A percentile compares a stretch with the other conserved stretches of the same genome.
Evolutionary conservation across 2,888 invertebrate species (phyloP).

Genomic region (Rhopalosiphum nymphaeae): DNA sequence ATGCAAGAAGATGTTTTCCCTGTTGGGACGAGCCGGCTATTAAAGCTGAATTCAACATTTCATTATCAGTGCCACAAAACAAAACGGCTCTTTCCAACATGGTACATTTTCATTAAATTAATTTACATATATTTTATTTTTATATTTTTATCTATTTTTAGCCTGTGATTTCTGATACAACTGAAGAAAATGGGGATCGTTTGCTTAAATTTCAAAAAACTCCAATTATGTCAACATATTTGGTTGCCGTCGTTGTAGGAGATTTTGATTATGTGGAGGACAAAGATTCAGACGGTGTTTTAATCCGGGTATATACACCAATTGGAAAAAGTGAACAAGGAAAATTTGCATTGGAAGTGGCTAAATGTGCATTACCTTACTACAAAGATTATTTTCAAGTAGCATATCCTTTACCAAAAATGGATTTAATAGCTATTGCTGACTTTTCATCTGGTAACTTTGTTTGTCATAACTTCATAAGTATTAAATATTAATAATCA

Average conservation of each 20-base stretch:
- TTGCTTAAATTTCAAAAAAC: conserved; percentile 83
- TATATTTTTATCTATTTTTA: conserved; percentile 67
- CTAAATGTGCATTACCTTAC: conserved; percentile 91
- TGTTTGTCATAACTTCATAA: not conserved
- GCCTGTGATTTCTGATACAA: conserved; percentile 70
- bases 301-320: conserved; percentile 87
- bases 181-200: conserved; percentile 70
- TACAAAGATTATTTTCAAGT: conserved; percentile 96
- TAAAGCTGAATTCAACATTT: conserved; percentile 94
- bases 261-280: conserved; percentile 95
- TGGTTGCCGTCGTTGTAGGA: conserved; percentile 93
- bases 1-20: conserved; percentile 94
- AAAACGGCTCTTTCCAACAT: conserved; percentile 94
- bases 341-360: conserved; percentile 90
- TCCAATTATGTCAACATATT: conserved; percentile 95
- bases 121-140: conserved; percentile 64
- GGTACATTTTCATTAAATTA: conserved; percentile 72
- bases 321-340: conserved; percentile 94
- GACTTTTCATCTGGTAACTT: conserved; percentile 86
- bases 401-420: conserved; percentile 94
- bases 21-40: conserved; percentile 98
- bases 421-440: conserved; percentile 95
- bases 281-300: conserved; percentile 83
- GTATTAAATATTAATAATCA: not conserved
- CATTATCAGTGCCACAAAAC: conserved; percentile 80